Percentiles rank a stretch among this genome's conserved stretches.
These are phyloP conservation scores for Spea bombifrons DNA, from an alignment of 2,113 vertebrate genomes.

Conservation along the genomic window DNA sequence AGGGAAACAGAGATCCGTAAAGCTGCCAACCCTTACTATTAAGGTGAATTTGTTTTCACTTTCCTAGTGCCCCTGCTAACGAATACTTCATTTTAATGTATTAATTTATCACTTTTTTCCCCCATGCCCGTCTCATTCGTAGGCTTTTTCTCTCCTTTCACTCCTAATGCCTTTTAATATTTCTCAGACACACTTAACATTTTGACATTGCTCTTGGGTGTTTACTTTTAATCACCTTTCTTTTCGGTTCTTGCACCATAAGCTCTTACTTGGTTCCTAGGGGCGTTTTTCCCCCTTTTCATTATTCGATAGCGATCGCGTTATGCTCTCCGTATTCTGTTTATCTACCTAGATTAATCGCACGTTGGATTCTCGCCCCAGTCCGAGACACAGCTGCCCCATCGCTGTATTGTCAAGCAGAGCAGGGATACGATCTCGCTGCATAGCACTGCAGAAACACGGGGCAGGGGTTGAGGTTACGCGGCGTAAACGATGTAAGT, in stretches of 20 bases:
- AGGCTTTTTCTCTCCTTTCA: background rate
- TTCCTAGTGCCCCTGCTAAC: too few species aligned
- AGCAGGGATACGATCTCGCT: background rate
- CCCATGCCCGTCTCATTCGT: background rate
- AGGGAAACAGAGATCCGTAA: too few species aligned
- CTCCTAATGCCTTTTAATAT: background rate
- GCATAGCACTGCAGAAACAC: too few species aligned
- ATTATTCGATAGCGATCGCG: slow-evolving; percentile 11
- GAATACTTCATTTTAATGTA: background rate
- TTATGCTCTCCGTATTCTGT: background rate
- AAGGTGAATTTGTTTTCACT: too few species aligned
- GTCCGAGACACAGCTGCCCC: background rate
- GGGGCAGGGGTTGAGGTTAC: too few species aligned
- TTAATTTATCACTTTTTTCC: background rate
- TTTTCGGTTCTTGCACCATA: slow-evolving; percentile 15
- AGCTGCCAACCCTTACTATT: too few species aligned
- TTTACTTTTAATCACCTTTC: slow-evolving; percentile 23
- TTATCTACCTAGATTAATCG: slow-evolving; percentile 5
- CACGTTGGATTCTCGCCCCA: background rate
- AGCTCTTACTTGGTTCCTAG: background rate
- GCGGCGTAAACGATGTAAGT: too few species aligned
- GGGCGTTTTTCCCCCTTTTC: slow-evolving; percentile 4
- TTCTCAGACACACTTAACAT: slow-evolving; percentile 7
- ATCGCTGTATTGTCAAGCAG: background rate
- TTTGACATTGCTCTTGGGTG: slow-evolving; percentile 1